phyloP scores from a whole-genome alignment of 2,888 invertebrate species.

The Acrocyrtus sp. region DNA sequence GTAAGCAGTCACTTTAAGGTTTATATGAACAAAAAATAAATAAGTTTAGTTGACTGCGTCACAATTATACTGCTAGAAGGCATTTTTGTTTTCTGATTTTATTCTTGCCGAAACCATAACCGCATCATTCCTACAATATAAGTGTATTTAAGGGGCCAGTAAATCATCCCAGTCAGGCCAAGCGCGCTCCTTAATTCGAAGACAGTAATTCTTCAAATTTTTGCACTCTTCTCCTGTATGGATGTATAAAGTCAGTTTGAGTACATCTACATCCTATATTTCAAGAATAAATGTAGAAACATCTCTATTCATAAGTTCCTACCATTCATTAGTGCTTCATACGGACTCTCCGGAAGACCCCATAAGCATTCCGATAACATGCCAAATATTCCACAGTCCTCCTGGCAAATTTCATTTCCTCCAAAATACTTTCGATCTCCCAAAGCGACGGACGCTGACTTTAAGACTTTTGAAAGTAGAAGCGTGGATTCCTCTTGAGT shows the following conservation, averaged over 20 bases:
- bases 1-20: too few relatives aligned
- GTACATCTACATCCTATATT: background rate
- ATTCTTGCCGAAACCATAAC: background rate
- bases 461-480: conserved; percentile 44
- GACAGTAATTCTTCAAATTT: conserved; percentile 65
- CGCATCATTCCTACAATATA: background rate
- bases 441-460: conserved; percentile 49
- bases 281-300: background rate
- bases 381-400: conserved; percentile 67
- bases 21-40: too few relatives aligned
- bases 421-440: conserved; percentile 55
- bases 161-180: conserved; percentile 66
- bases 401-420: conserved; percentile 58
- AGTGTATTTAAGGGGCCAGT: too few relatives aligned
- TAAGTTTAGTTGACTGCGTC: background rate
- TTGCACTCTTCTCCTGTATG: conserved; percentile 64
- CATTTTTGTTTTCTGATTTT: background rate
- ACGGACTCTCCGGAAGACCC: conserved; percentile 60
- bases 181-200: conserved; percentile 64
- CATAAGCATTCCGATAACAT: conserved; percentile 65
- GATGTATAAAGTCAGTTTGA: conserved; percentile 19
- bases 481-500: conserved; percentile 45
- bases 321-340: conserved; percentile 56
- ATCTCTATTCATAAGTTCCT: background rate
- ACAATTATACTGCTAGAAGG: background rate